phyloP scores from a whole-genome alignment of 2,888 invertebrate genomes.

The Pristionchus arcanus region DNA sequence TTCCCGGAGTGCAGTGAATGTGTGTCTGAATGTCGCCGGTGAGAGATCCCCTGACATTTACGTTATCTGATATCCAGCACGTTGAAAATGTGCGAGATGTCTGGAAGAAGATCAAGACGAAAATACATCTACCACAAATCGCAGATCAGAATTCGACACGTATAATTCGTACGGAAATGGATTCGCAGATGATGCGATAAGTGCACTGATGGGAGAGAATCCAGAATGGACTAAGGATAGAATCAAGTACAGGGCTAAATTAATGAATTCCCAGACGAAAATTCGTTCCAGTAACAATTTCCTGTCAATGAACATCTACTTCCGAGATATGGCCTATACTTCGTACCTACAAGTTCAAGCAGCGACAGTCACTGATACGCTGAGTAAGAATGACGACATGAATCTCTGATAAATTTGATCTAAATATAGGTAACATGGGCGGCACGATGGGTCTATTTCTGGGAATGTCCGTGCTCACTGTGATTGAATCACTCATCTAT shows the following conservation, averaged over 20 bases:
- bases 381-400: constrained; percentile 56
- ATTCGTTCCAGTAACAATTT: constrained; percentile 56
- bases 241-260: constrained; percentile 51
- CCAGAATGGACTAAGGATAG: constrained; percentile 50
- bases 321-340: constrained; percentile 69
- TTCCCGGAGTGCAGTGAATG: constrained; percentile 62
- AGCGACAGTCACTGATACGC: constrained; percentile 59
- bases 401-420: background rate
- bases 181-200: constrained; percentile 61
- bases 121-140: background rate
- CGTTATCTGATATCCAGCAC: background rate
- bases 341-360: constrained; percentile 67
- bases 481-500: constrained; percentile 62
- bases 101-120: background rate
- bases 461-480: constrained; percentile 75
- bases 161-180: constrained; percentile 68
- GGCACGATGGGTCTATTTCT: constrained; percentile 77
- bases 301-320: constrained; percentile 66
- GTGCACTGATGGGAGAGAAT: constrained; percentile 56
- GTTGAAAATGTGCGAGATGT: background rate
- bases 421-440: constrained; percentile 69
- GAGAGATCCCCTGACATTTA: background rate
- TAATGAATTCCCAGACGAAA: background rate
- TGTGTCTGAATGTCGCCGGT: constrained; percentile 63
- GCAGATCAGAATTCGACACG: constrained; percentile 64